A percentile compares a stretch with the other conserved stretches of the same genome.
phyloP scores from a whole-genome alignment of 2,113 vertebrate species.

The Prionailurus bengalensis region DNA sequence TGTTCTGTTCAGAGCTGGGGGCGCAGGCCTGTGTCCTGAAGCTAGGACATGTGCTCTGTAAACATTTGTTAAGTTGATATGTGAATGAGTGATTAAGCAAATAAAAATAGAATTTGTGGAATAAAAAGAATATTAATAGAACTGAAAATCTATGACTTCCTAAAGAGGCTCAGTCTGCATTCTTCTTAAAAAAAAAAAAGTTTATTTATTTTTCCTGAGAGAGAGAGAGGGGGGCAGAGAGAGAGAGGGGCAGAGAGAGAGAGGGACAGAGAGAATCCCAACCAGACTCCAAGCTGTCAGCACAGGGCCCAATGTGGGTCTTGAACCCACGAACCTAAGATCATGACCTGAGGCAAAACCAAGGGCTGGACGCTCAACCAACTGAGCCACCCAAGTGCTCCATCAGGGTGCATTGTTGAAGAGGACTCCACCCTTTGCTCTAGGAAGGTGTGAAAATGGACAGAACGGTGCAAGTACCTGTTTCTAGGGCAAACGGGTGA shows the following conservation, averaged over 20 bases:
- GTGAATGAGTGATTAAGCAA: not conserved
- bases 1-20: not conserved
- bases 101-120: not conserved
- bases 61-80: not conserved
- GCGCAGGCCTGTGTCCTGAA: not conserved
- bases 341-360: too few relatives aligned
- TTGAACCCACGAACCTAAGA: too few relatives aligned
- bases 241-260: too few relatives aligned
- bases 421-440: not conserved
- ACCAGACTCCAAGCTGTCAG: too few relatives aligned
- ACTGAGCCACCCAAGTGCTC: too few relatives aligned
- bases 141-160: not conserved
- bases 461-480: not conserved
- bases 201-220: too few relatives aligned
- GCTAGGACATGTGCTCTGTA: not conserved
- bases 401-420: not conserved
- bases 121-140: not conserved
- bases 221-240: too few relatives aligned
- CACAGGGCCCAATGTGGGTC: too few relatives aligned
- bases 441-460: not conserved
- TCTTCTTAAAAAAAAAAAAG: not conserved
- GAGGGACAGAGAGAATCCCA: too few relatives aligned
- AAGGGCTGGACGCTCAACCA: too few relatives aligned
- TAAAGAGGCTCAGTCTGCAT: not conserved
- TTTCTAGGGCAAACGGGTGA: not conserved